phyloP scores from a whole-genome alignment of 2,113 vertebrate genomes.

The Sminthopsis crassicaudata region DNA sequence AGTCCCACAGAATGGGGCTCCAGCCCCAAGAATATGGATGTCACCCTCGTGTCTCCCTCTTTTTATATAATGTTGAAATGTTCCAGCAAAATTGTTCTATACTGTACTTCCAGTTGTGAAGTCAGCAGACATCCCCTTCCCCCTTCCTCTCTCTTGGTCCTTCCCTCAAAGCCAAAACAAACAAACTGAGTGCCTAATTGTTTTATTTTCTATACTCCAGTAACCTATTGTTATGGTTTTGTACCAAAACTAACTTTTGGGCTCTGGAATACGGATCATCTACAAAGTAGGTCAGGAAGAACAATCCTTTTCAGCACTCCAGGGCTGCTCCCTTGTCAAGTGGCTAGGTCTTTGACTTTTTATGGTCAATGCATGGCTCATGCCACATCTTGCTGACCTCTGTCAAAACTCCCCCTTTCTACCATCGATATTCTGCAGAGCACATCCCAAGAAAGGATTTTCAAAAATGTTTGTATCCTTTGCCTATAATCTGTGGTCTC shows the following conservation, averaged over 20 bases:
- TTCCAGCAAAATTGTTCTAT: slow-evolving; percentile 56
- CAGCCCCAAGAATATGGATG: background rate
- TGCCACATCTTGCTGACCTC: slow-evolving; percentile 1
- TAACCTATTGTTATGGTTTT: background rate
- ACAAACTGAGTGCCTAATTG: slow-evolving; percentile 42
- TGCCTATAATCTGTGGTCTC: slow-evolving; percentile 5
- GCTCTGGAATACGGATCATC: slow-evolving; percentile 27
- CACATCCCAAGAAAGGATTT: slow-evolving; percentile 2
- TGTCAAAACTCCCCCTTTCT: background rate
- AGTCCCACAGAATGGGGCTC: background rate
- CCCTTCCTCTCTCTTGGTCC: slow-evolving; percentile 55
- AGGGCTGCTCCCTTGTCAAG: background rate
- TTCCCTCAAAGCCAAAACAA: slow-evolving; percentile 75
- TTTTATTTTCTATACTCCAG: slow-evolving; percentile 59
- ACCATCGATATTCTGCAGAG: background rate
- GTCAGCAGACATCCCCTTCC: slow-evolving; percentile 60
- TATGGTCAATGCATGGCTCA: background rate
- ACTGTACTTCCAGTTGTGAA: slow-evolving; percentile 56
- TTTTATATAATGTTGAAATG: background rate
- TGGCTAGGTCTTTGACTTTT: background rate
- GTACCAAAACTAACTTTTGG: slow-evolving; percentile 72
- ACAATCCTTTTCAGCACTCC: background rate
- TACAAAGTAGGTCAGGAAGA: slow-evolving; percentile 29
- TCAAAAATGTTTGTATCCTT: background rate
- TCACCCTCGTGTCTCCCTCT: background rate